Percentiles rank a stretch among this genome's conserved stretches.
phyloP scores from a whole-genome alignment of 2,113 vertebrate genomes.

The Peucedramus taeniatus region DNA sequence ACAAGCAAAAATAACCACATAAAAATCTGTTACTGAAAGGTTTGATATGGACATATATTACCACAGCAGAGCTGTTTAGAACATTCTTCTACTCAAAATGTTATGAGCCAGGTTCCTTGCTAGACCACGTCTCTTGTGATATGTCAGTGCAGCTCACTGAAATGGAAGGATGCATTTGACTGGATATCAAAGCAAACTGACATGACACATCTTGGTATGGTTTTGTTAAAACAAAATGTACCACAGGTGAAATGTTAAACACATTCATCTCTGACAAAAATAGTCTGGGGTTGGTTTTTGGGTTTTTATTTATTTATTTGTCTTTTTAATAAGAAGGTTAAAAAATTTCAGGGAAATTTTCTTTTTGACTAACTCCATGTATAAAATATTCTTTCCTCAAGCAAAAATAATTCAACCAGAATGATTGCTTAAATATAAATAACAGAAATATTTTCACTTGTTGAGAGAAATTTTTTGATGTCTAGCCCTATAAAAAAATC shows the following conservation, averaged over 20 bases:
- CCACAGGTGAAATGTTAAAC: background rate
- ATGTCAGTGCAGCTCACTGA: background rate
- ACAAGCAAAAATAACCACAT: background rate
- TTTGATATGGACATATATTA: background rate
- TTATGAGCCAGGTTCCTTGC: background rate
- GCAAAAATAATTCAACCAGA: background rate
- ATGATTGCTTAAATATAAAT: background rate
- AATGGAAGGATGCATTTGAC: background rate
- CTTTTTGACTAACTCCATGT: background rate
- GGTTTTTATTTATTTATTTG: background rate
- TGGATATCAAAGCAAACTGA: background rate
- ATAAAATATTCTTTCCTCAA: background rate
- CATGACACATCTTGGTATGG: background rate
- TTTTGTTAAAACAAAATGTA: background rate
- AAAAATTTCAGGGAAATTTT: background rate
- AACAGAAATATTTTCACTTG: background rate
- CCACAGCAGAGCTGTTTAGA: background rate
- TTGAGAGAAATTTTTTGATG: background rate
- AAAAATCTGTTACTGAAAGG: background rate
- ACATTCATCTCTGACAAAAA: background rate
- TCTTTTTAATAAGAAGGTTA: background rate
- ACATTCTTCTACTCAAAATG: background rate
- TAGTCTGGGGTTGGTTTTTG: background rate
- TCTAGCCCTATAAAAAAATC: background rate
- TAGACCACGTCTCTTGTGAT: background rate